Evolutionary conservation across 2,113 vertebrate genomes (phyloP).

Genomic region (Grallaria varia): DNA sequence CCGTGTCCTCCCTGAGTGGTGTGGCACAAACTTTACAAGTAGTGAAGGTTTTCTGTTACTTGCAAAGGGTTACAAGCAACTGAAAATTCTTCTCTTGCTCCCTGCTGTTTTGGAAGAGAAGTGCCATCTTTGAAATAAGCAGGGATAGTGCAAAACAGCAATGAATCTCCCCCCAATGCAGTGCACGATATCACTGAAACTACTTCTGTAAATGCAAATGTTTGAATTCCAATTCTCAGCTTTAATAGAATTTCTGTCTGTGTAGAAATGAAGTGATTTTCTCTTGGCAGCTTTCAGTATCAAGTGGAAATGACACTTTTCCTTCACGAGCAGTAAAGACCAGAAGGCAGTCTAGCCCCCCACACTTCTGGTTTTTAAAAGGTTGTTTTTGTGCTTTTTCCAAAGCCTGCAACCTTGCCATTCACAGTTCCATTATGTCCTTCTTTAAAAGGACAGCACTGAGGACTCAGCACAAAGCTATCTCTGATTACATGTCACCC

Average conservation of each 20-base stretch:
- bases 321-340: background rate
- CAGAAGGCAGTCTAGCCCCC: background rate
- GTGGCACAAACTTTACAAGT: background rate
- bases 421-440: background rate
- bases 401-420: background rate
- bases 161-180: background rate
- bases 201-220: background rate
- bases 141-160: background rate
- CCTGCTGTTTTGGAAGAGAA: background rate
- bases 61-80: constrained; percentile 15
- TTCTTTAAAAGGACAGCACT: background rate
- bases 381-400: background rate
- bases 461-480: background rate
- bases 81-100: background rate
- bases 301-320: background rate
- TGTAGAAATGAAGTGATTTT: background rate
- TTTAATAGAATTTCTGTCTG: background rate
- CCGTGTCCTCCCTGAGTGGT: background rate
- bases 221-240: background rate
- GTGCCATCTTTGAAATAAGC: background rate
- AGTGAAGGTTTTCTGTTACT: background rate
- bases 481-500: fast-evolving
- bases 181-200: background rate
- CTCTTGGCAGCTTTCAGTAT: background rate
- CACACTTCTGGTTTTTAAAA: background rate